Evolutionary conservation across 2,113 vertebrate species (phyloP), one percentile per base, ranked within the genome.

Genomic region (Stigmatopora argus): DNA sequence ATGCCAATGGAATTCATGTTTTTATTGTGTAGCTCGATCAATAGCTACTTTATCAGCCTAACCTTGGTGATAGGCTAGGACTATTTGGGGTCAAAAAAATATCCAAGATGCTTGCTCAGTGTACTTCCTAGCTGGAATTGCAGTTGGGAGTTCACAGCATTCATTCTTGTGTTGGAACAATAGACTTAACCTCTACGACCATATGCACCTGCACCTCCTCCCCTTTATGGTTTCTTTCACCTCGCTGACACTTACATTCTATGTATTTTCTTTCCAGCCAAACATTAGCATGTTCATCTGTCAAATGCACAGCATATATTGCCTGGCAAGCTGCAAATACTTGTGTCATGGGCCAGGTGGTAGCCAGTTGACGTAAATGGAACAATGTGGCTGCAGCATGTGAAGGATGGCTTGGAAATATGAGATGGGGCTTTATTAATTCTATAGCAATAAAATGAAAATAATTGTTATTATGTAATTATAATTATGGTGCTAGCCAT

Each of bases 221-320:
- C 51, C 57, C 52, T 46, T 73, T 78, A 61, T 71, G 60, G 63
- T 62, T 60, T 49, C 59, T 57, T 61, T 64, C 62, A 67, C 63
- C 62, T 61, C 59, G 52, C 71, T 69, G 49, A 59, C 73, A 64
- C 52, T 73, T 60, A 46, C 70, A 41, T 78, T 76, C 75, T 41
- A 41, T 41, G 26, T 72, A 82, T 83, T 87, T 83, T 82, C 81
- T 80, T 61, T 45, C 70, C 38, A 7, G 76, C 73, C 79, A 76
- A 72, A 86, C 67, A 45, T 80, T 66, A 79, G 69, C 81, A 79
- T 52, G 3, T 68, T 80, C 83, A 80, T 83, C 75, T 73, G 80
- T 89, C 84, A 84, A 19, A 23, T 59, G 34, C 34, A 2, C 64
- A 35, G 46, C 76, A 89, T 87, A 79, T 88, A 89, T 88, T 90